phyloP scores from a whole-genome alignment of 2,113 vertebrate genomes.

The Prunella himalayana region DNA sequence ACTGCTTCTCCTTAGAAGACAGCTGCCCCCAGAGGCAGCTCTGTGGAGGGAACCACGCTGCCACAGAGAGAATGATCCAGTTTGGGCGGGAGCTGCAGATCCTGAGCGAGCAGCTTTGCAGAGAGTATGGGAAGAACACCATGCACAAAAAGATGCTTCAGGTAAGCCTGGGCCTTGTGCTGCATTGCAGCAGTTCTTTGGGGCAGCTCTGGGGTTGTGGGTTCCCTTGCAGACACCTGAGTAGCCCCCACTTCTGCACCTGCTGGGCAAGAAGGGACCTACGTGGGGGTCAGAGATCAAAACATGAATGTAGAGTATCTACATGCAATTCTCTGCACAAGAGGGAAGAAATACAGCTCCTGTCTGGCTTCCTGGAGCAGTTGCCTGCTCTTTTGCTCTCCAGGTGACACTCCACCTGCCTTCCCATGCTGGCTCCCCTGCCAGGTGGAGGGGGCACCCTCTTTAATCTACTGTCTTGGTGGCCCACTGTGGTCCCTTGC shows the following conservation, averaged over 20 bases:
- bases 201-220: neutral
- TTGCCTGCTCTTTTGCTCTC: neutral
- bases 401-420: neutral
- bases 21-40: slow-evolving; percentile 86
- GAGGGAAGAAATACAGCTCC: neutral
- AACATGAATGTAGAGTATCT: neutral
- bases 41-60: slow-evolving; percentile 93
- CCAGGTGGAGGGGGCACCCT: neutral
- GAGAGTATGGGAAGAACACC: slow-evolving; percentile 91
- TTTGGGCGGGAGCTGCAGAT: slow-evolving; percentile 94
- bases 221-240: neutral
- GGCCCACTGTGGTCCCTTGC: neutral
- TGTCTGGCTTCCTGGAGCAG: neutral
- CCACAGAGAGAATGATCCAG: slow-evolving; percentile 96
- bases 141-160: slow-evolving; percentile 88
- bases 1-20: slow-evolving; percentile 75
- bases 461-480: neutral
- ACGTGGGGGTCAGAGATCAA: neutral
- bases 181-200: neutral
- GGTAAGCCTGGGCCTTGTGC: slow-evolving; percentile 59
- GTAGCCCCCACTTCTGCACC: neutral
- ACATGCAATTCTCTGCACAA: neutral
- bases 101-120: slow-evolving; percentile 91
- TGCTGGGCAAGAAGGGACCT: neutral
- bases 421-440: neutral